These are phyloP conservation scores for Chrysolina oricalcia DNA, from an alignment of 2,888 invertebrate genomes.

Conservation along the genomic window DNA sequence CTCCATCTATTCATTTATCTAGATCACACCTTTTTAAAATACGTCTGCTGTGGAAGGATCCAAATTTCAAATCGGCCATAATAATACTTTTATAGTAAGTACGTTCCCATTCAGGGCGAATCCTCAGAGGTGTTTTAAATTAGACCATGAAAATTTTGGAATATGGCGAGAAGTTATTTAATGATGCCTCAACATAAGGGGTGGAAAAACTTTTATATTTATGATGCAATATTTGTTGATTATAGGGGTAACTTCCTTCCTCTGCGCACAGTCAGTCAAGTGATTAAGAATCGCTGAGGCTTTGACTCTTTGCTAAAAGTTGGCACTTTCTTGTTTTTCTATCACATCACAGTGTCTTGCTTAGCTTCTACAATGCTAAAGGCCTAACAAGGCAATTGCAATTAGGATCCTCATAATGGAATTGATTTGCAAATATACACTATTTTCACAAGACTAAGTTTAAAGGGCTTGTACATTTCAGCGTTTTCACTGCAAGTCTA, in stretches of 20 bases:
- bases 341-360: no score
- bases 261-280: no score
- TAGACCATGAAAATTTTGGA: constrained; percentile 67
- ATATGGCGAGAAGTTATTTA: constrained; percentile 65
- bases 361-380: no score
- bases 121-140: constrained; percentile 66
- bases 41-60: not conserved
- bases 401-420: no score
- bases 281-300: no score
- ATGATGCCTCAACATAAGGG: constrained; percentile 58
- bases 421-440: no score
- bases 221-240: constrained; percentile 54
- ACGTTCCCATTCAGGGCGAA: constrained; percentile 56
- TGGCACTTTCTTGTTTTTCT: no score
- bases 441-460: no score
- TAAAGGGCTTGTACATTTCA: no score
- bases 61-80: not conserved
- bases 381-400: no score
- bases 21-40: not conserved
- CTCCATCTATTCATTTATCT: not conserved
- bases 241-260: constrained; percentile 22
- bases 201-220: constrained; percentile 58
- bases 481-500: no score
- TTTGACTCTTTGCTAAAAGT: no score
- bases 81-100: constrained; percentile 21